These are phyloP conservation scores for Eptesicus fuscus DNA, from an alignment of 2,113 vertebrate species.

Conservation along the genomic window DNA sequence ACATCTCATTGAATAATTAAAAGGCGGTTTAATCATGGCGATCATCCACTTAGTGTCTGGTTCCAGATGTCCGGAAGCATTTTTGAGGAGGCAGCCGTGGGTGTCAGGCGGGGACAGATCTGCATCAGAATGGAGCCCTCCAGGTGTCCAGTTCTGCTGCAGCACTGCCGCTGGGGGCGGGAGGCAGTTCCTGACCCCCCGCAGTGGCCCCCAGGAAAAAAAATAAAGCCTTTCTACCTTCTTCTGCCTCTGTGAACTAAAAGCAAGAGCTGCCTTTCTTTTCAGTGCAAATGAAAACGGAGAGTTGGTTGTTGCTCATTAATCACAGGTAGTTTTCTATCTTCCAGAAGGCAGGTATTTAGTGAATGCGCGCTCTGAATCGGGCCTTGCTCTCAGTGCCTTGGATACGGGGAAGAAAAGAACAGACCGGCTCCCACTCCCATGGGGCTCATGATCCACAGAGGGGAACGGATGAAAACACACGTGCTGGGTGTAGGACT, in stretches of 20 bases:
- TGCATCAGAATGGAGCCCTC: not conserved
- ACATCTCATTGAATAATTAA: conserved; percentile 64
- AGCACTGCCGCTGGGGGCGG: too few relatives aligned
- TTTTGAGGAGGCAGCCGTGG: not conserved
- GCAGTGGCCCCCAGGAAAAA: not conserved
- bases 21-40: conserved; percentile 55
- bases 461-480: not conserved
- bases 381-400: not conserved
- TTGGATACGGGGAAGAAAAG: not conserved
- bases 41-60: conserved; percentile 63
- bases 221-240: not conserved
- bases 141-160: not conserved
- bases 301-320: not conserved
- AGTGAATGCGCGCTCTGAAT: not conserved
- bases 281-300: not conserved
- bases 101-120: rapidly evolving
- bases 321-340: not conserved
- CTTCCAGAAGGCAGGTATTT: not conserved
- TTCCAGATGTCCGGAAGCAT: not conserved
- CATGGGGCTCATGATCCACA: not conserved
- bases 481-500: rapidly evolving
- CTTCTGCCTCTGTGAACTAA: not conserved
- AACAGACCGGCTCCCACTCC: not conserved
- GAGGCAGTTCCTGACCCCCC: not conserved
- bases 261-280: not conserved